phyloP scores from a whole-genome alignment of 2,113 vertebrate species.

The Psittacula cyanocephala region DNA sequence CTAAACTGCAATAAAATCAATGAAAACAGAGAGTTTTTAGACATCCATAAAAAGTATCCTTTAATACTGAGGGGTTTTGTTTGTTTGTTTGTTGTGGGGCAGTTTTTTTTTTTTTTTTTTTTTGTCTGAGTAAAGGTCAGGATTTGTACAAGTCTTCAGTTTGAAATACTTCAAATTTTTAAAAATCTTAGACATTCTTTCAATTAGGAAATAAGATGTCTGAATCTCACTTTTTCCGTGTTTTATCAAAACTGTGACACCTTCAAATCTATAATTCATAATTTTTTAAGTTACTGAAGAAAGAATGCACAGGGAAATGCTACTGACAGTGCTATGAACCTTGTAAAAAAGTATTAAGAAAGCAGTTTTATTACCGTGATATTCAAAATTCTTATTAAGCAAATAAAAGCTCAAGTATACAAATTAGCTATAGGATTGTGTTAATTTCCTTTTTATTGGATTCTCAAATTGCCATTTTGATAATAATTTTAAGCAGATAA shows the following conservation, averaged over 20 bases:
- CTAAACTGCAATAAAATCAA: not conserved
- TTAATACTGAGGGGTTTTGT: not conserved
- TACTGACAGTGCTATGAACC: not conserved
- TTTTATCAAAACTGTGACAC: constrained; percentile 17
- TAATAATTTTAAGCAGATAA: not conserved
- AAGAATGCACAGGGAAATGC: constrained; percentile 12
- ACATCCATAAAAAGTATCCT: not conserved
- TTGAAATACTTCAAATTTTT: not conserved
- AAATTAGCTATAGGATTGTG: not conserved
- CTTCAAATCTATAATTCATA: constrained; percentile 10
- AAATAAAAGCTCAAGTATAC: not conserved
- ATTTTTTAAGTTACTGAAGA: constrained; percentile 27
- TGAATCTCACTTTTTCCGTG: not conserved
- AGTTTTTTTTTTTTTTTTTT: not conserved
- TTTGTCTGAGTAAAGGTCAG: not conserved
- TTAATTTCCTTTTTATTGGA: not conserved
- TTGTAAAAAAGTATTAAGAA: constrained; percentile 50
- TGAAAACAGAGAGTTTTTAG: not conserved
- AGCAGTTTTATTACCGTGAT: constrained; percentile 4
- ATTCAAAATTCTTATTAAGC: not conserved
- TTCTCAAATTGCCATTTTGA: not conserved
- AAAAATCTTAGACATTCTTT: not conserved
- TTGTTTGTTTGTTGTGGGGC: not conserved
- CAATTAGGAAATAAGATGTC: not conserved
- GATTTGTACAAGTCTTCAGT: not conserved